Conservation (phyloP, 2,888 invertebrate genomes). For the Nineta flava region DNA sequence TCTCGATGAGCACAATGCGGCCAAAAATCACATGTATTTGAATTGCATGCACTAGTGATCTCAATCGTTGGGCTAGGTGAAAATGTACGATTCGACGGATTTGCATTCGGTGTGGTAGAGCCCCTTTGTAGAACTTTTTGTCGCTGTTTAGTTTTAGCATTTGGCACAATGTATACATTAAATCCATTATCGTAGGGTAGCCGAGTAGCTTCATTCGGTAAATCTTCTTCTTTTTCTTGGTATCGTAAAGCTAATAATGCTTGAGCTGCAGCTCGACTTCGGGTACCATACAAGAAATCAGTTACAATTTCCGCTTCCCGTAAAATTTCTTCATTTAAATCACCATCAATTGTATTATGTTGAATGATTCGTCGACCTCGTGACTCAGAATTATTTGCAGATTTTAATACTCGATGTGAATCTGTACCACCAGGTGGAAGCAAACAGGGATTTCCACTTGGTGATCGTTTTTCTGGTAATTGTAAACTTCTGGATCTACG, state of each 20-base stretch:
- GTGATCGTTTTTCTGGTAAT: slow-evolving; percentile 40
- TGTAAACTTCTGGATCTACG: slow-evolving; percentile 43
- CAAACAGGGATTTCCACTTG: slow-evolving; percentile 17
- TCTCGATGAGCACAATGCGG: slow-evolving; percentile 37
- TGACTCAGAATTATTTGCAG: slow-evolving; percentile 17
- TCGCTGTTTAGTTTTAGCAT: slow-evolving; percentile 22
- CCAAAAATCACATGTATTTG: slow-evolving; percentile 45
- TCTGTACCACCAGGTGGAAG: slow-evolving; percentile 26
- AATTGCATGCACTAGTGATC: slow-evolving; percentile 29
- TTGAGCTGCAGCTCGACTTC: slow-evolving; percentile 34
- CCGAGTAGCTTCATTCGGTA: slow-evolving; percentile 17
- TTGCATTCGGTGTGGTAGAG: slow-evolving; percentile 28
- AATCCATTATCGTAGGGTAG: slow-evolving; percentile 18
- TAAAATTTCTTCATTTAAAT: slow-evolving; percentile 30
- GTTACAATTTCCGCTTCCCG: slow-evolving; percentile 38
- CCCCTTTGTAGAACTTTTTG: slow-evolving; percentile 30
- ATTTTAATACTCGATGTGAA: slow-evolving; percentile 26
- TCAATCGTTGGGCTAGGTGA: slow-evolving; percentile 16
- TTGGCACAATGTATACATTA: slow-evolving; percentile 24
- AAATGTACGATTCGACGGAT: slow-evolving; percentile 18
- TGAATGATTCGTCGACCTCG: not conserved
- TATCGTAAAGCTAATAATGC: slow-evolving; percentile 28
- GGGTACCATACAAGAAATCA: slow-evolving; percentile 36
- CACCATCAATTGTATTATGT: slow-evolving; percentile 11
- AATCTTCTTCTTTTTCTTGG: slow-evolving; percentile 19